Evolutionary conservation across 2,797 vertebrate species (phyloP).

Genomic region (Dendrocincla tyrannina): DNA sequence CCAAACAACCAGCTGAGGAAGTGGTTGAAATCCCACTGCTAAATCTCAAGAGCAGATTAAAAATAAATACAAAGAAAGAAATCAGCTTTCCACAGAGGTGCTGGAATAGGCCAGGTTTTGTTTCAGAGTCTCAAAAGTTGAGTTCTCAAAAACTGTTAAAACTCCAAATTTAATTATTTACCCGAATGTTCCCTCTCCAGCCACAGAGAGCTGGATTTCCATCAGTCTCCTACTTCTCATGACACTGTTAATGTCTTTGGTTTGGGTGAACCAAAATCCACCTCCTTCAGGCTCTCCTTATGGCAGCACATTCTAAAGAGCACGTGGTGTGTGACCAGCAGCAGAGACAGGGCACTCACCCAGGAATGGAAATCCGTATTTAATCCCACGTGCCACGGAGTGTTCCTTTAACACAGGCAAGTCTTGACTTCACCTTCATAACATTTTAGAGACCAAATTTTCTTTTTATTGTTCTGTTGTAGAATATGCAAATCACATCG

Average conservation of each 20-base stretch:
- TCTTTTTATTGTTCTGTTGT: background rate
- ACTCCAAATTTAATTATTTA: background rate
- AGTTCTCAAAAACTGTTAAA: background rate
- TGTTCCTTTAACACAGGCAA: background rate
- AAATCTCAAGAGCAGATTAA: background rate
- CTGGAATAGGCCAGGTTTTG: background rate
- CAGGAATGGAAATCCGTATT: background rate
- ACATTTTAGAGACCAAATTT: background rate
- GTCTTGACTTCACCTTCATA: background rate
- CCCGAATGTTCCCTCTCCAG: background rate
- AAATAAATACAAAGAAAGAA: slow-evolving; percentile 4
- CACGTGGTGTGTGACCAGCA: background rate
- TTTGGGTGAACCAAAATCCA: background rate
- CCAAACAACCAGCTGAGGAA: background rate
- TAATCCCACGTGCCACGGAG: background rate
- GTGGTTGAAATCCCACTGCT: background rate
- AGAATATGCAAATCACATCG: background rate
- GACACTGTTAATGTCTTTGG: background rate
- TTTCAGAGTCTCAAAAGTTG: background rate
- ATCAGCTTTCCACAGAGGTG: background rate
- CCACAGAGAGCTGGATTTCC: background rate
- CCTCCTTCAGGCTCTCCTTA: background rate
- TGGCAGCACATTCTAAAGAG: background rate
- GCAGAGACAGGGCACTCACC: background rate
- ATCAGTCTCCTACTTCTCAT: background rate